Conservation (phyloP, 2,797 vertebrate genomes). For the Megaceryle alcyon region DNA sequence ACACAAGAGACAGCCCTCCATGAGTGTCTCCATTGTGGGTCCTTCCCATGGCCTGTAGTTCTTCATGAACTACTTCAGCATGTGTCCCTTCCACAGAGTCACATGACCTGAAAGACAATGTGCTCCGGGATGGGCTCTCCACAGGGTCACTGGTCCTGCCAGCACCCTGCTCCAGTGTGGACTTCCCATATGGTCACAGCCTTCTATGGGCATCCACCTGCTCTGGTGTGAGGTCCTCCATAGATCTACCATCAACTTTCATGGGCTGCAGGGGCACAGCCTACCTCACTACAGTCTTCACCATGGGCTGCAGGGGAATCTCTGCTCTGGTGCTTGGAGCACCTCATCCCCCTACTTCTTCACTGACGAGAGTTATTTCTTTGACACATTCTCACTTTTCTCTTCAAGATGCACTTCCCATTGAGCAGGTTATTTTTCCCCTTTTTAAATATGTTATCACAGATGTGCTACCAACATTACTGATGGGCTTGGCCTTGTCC, state of each 20-base stretch:
- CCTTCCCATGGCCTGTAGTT: not conserved
- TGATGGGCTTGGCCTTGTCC: not conserved
- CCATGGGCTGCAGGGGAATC: not conserved
- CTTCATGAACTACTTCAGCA: not conserved
- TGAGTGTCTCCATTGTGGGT: not conserved
- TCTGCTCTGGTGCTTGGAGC: rapidly evolving
- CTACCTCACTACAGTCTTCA: not conserved
- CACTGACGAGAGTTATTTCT: not conserved
- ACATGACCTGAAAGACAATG: not conserved
- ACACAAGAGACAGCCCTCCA: not conserved
- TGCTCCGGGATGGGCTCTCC: not conserved
- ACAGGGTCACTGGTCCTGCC: not conserved
- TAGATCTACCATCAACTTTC: not conserved
- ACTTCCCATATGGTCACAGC: not conserved
- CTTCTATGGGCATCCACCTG: not conserved
- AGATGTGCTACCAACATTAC: rapidly evolving
- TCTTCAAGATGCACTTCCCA: not conserved
- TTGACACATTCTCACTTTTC: not conserved
- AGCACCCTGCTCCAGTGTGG: not conserved
- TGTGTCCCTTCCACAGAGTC: too few species aligned
- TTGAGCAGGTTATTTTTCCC: not conserved
- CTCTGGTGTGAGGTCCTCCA: rapidly evolving
- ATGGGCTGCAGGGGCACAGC: not conserved
- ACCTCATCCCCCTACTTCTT: not conserved
- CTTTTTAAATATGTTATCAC: rapidly evolving